Conservation (phyloP, 2,797 vertebrate species). For the Antennarius maculatus region DNA sequence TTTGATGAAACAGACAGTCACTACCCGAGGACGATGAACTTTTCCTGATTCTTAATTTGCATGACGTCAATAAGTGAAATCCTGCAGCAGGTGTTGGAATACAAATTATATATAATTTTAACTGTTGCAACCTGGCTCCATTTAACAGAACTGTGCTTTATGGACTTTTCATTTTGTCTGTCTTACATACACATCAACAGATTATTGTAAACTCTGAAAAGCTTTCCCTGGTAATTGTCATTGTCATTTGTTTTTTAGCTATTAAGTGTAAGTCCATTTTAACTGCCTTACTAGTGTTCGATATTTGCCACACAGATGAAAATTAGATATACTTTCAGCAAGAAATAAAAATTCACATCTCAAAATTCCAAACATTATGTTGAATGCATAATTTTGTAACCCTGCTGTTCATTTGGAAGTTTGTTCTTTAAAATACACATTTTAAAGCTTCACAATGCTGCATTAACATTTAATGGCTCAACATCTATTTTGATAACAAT, state of each 20-base stretch:
- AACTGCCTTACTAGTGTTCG: too few relatives aligned
- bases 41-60: constrained; percentile 10
- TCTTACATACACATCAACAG: too few relatives aligned
- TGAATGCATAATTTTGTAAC: background rate
- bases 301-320: too few relatives aligned
- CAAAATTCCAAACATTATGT: background rate
- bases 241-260: too few relatives aligned
- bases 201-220: too few relatives aligned
- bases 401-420: background rate
- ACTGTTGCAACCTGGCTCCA: background rate
- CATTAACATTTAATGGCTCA: background rate
- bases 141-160: background rate
- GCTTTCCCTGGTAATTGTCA: too few relatives aligned
- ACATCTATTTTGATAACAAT: background rate
- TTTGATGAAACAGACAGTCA: constrained; percentile 22
- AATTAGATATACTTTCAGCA: too few relatives aligned
- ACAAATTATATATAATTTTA: background rate
- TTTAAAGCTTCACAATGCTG: too few relatives aligned
- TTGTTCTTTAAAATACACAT: too few relatives aligned
- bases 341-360: too few relatives aligned
- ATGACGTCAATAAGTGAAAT: constrained; percentile 4
- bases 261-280: too few relatives aligned
- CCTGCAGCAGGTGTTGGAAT: constrained; percentile 32
- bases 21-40: background rate
- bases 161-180: too few relatives aligned